Percentiles rank a stretch among this genome's conserved stretches.
phyloP scores from a whole-genome alignment of 1,140 invertebrate genomes.

The Temnothorax nylanderi region DNA sequence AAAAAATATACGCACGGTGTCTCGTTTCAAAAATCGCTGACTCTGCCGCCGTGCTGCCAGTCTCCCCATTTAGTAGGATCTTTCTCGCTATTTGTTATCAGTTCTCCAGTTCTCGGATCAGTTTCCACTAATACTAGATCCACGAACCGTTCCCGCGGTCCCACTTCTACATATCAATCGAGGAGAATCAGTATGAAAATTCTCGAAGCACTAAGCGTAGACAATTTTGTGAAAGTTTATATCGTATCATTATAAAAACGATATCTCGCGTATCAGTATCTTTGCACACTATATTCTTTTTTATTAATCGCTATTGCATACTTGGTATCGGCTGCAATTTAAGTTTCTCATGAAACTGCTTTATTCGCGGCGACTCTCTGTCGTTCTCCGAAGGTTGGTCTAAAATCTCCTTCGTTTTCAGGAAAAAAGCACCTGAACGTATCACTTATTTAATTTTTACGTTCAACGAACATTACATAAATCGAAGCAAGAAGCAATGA shows the following conservation, averaged over 20 bases:
- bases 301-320: conserved; percentile 61
- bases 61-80: conserved; percentile 82
- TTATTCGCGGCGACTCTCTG: conserved; percentile 75
- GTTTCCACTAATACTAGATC: conserved; percentile 76
- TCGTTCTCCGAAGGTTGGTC: neutral
- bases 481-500: neutral
- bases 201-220: neutral
- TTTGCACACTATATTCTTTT: neutral
- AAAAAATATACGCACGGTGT: conserved; percentile 19
- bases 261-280: neutral
- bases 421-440: conserved; percentile 24
- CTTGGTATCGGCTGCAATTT: conserved; percentile 73
- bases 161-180: conserved; percentile 53
- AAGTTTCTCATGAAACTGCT: conserved; percentile 77
- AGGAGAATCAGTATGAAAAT: neutral
- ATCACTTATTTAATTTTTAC: conserved; percentile 10
- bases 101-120: conserved; percentile 75
- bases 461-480: neutral
- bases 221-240: neutral
- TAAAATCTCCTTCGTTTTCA: neutral
- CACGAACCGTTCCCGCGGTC: conserved; percentile 69
- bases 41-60: conserved; percentile 78
- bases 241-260: neutral
- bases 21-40: conserved; percentile 78
- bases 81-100: conserved; percentile 74